Conservation (phyloP, 2,113 vertebrate genomes). For the Nycticebus coucang region DNA sequence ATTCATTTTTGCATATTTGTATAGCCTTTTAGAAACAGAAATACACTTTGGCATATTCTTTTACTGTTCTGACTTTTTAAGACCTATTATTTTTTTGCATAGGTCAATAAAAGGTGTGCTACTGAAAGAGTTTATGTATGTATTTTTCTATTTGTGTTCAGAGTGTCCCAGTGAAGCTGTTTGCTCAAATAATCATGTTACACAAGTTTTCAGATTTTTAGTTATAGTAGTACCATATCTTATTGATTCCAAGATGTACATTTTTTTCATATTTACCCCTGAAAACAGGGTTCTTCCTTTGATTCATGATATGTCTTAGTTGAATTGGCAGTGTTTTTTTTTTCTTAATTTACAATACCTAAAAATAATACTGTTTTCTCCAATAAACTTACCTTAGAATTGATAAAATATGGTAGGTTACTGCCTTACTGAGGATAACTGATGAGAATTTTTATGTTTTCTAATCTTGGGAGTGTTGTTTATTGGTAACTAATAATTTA, state of each 20-base stretch:
- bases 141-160: slow-evolving; percentile 69
- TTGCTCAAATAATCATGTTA: not conserved
- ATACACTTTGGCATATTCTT: slow-evolving; percentile 87
- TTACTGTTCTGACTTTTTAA: slow-evolving; percentile 85
- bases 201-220: not conserved
- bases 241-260: not conserved
- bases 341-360: slow-evolving; percentile 3
- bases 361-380: slow-evolving; percentile 13
- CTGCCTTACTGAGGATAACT: slow-evolving; percentile 3
- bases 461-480: not conserved
- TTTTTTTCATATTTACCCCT: not conserved
- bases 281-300: slow-evolving; percentile 1
- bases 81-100: slow-evolving; percentile 88
- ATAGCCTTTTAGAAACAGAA: slow-evolving; percentile 84
- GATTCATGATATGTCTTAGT: not conserved
- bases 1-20: slow-evolving; percentile 90
- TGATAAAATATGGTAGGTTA: not conserved
- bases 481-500: slow-evolving; percentile 9
- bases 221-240: not conserved
- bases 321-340: not conserved
- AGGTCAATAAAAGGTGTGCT: slow-evolving; percentile 88
- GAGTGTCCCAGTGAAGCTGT: not conserved
- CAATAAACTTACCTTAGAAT: slow-evolving; percentile 22
- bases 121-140: slow-evolving; percentile 72
- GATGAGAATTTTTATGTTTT: slow-evolving; percentile 13